phyloP scores from a whole-genome alignment of 2,888 invertebrate genomes.

The Pammene fasciana region DNA sequence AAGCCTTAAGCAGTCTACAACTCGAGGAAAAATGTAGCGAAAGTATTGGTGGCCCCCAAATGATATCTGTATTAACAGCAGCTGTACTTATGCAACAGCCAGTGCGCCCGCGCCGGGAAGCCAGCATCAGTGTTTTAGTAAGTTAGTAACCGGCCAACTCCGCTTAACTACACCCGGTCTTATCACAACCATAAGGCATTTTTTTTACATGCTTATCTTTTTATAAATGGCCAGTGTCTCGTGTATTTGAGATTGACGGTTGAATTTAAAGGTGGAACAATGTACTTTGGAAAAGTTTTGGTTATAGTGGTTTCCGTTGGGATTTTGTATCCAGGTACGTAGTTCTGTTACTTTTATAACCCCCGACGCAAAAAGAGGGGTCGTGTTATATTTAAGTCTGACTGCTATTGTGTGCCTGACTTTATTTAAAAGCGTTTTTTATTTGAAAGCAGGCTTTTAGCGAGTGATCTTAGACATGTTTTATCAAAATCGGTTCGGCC shows the following conservation, averaged over 20 bases:
- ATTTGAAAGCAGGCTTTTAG: too few relatives aligned
- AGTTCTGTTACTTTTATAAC: too few relatives aligned
- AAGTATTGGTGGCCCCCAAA: slow-evolving; percentile 81
- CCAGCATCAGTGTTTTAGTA: slow-evolving; percentile 58
- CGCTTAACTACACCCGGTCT: slow-evolving; percentile 31
- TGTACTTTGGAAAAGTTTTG: slow-evolving; percentile 52
- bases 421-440: too few relatives aligned
- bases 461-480: too few relatives aligned
- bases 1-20: slow-evolving; percentile 6
- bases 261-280: slow-evolving; percentile 32
- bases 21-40: slow-evolving; percentile 64
- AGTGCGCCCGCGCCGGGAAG: slow-evolving; percentile 54
- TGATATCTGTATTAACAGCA: slow-evolving; percentile 79
- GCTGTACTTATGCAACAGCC: slow-evolving; percentile 73
- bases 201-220: background rate
- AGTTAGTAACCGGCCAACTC: slow-evolving; percentile 58
- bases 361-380: too few relatives aligned
- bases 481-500: too few relatives aligned
- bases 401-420: too few relatives aligned
- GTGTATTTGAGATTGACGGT: slow-evolving; percentile 29
- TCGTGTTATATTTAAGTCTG: too few relatives aligned
- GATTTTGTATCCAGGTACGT: slow-evolving; percentile 57
- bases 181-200: background rate
- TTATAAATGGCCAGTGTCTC: slow-evolving; percentile 19
- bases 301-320: slow-evolving; percentile 53